phyloP scores from a whole-genome alignment of 2,797 vertebrate genomes.

The Novumbra hubbsi region DNA sequence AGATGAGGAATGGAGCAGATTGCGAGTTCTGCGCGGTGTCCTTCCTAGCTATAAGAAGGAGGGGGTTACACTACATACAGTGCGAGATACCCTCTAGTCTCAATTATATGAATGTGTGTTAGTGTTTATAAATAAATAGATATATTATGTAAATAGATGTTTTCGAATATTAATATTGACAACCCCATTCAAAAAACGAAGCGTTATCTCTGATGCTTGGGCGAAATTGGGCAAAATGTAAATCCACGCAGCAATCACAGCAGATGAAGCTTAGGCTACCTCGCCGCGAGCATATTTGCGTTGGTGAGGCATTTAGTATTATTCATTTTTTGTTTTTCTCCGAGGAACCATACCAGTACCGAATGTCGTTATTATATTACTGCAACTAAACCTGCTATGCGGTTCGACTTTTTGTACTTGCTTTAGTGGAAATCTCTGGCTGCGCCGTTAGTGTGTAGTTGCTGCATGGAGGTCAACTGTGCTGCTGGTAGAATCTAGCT shows the following conservation, averaged over 20 bases:
- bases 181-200: neutral
- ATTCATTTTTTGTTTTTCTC: constrained; percentile 18
- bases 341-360: neutral
- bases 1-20: constrained; percentile 31
- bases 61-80: constrained; percentile 15
- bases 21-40: constrained; percentile 59
- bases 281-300: constrained; percentile 1
- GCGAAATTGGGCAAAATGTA: neutral
- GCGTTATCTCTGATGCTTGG: neutral
- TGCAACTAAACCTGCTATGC: constrained; percentile 33
- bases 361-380: constrained; percentile 35
- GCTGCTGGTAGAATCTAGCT: constrained; percentile 1
- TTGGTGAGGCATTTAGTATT: neutral
- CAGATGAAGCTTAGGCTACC: constrained; percentile 14
- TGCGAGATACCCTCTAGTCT: neutral
- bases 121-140: no score
- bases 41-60: constrained; percentile 56
- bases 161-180: neutral
- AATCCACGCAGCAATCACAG: neutral
- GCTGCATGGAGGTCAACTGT: constrained; percentile 17
- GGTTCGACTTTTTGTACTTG: constrained; percentile 28
- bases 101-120: neutral
- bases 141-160: neutral
- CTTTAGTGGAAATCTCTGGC: constrained; percentile 20
- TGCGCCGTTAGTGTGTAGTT: constrained; percentile 12